Base-by-base conservation (phyloP, 37 sponge, comb jelly and placozoan species). In the Lycopodina hypogea region DNA sequence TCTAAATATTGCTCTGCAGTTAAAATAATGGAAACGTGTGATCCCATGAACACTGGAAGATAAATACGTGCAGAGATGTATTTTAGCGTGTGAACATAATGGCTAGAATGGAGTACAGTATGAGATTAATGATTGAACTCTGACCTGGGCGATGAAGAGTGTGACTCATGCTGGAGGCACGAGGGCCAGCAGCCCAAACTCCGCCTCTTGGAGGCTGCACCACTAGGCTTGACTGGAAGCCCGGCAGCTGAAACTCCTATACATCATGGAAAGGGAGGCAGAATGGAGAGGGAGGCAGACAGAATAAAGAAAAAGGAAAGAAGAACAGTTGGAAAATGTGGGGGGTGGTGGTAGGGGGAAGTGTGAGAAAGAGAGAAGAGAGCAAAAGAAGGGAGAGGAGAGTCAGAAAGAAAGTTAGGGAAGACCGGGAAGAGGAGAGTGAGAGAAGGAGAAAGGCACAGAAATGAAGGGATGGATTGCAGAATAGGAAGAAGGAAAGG, bases 131-230 rank as follows among this genome's bases (percentile, higher is more conserved):
- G 48, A 45, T 45, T 45, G 48, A 45, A 58, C 59, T 30, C 66
- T 17, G 82, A 87, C 66, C 66, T 65, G 66, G 61, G 24, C 4
- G 23, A 65, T 68, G 71, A 60, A 28, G 23, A 28, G n/a, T 34
- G 60, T 59, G 60, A 59, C 60, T 8, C 1, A n/a, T 28, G 36
- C 36, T 11, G 15, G 69, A 66, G 6, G 30, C 30, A 68, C 45
- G 19, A 17, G 52, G 35, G 1, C 38, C 1, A 38, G 29, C 29
- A 19, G 26, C 22, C 3, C 34, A 12, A 51, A n/a, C 2, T 61
- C 86, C 68, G 51, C 80, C 72, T 42, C 79, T 70, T 30, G 86
- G 86, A 55, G 86, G 86, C 24, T 56, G 42, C 23, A 85, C 35
- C 50, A 64, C 37, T 22, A 66, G 33, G 0, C 38, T 39, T 17